Evolutionary conservation across 2,113 vertebrate species (phyloP).

Genomic region (Laticauda colubrina): DNA sequence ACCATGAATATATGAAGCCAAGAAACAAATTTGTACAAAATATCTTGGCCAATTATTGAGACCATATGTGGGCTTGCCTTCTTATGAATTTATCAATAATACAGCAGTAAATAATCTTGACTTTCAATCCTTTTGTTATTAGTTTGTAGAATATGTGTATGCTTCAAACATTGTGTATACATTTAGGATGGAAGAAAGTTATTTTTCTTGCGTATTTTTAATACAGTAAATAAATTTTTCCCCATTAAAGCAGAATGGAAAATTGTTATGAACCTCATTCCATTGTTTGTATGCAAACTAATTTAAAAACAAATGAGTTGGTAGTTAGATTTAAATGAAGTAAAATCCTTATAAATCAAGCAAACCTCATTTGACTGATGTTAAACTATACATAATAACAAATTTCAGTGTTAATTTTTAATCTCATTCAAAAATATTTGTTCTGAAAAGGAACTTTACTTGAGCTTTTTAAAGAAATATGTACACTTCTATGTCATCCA

Average conservation of each 20-base stretch:
- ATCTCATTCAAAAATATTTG: neutral
- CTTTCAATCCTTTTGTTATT: neutral
- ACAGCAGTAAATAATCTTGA: neutral
- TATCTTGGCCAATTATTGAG: neutral
- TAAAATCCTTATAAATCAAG: neutral
- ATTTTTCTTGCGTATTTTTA: neutral
- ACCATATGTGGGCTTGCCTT: neutral
- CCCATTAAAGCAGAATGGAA: neutral
- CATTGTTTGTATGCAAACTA: neutral
- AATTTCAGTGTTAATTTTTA: neutral
- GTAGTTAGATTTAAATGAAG: neutral
- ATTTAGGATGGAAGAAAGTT: neutral
- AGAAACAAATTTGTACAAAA: neutral
- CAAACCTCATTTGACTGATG: neutral
- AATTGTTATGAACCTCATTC: neutral
- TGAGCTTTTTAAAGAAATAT: neutral
- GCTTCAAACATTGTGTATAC: neutral
- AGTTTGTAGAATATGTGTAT: neutral
- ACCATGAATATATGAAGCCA: neutral
- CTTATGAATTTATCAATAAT: neutral
- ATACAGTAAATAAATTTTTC: neutral
- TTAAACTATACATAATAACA: neutral
- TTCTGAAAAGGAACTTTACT: neutral
- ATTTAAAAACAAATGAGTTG: neutral
- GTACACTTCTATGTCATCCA: neutral